phyloP scores from a whole-genome alignment of 2,888 invertebrate genomes.

The Geophilus truncorum region DNA sequence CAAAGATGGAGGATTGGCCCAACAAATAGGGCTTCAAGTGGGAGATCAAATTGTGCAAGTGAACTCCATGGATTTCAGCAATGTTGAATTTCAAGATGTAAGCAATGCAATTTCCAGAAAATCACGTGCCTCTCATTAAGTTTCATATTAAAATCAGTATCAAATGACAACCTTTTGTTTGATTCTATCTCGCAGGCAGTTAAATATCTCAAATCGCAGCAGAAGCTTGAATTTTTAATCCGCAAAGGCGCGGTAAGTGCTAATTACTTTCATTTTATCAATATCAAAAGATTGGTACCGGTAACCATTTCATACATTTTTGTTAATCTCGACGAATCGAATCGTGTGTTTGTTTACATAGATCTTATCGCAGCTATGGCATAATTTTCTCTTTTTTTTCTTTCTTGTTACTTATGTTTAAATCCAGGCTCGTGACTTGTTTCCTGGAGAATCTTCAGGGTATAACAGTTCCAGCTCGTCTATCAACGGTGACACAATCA shows the following conservation, averaged over 20 bases:
- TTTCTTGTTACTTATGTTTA: background rate
- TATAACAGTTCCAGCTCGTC: slow-evolving; percentile 81
- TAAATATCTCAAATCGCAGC: slow-evolving; percentile 69
- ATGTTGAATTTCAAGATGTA: slow-evolving; percentile 75
- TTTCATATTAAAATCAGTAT: background rate
- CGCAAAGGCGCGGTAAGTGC: slow-evolving; percentile 67
- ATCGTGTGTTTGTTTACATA: background rate
- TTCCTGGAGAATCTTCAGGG: slow-evolving; percentile 75
- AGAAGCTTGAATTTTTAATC: slow-evolving; percentile 68
- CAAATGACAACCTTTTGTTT: slow-evolving; percentile 33
- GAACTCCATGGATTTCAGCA: slow-evolving; percentile 64
- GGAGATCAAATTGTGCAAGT: slow-evolving; percentile 89
- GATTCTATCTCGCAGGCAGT: slow-evolving; percentile 63
- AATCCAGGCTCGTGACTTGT: slow-evolving; percentile 56
- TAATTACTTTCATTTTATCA: background rate
- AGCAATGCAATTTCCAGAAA: slow-evolving; percentile 39
- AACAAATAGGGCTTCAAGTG: slow-evolving; percentile 78
- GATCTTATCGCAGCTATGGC: background rate
- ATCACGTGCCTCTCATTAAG: background rate
- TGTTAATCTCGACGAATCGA: background rate
- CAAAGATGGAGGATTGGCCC: slow-evolving; percentile 79
- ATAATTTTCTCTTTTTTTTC: background rate
- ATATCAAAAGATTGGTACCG: background rate
- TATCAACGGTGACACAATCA: slow-evolving; percentile 60
- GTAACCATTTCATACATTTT: no score